These are phyloP conservation scores for Tryphoninae sp. DNA, from an alignment of 2,888 invertebrate species.

Conservation along the genomic window DNA sequence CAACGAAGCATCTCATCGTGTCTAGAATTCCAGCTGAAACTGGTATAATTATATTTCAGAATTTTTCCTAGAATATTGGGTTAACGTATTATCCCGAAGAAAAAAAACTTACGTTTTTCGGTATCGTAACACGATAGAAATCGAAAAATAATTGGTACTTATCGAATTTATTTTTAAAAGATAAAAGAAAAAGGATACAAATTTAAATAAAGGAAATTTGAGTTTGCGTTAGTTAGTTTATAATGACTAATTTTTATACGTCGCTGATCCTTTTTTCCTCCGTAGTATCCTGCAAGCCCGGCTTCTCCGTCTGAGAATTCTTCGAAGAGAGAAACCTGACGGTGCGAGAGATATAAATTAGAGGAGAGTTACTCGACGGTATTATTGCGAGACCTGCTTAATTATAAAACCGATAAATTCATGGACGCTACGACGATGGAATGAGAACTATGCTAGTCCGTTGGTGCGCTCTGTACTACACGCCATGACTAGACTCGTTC, in stretches of 20 bases:
- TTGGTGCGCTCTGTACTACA: conserved; percentile 7
- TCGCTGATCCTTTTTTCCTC: conserved; percentile 24
- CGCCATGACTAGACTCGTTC: conserved; percentile 47
- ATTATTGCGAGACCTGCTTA: conserved; percentile 73
- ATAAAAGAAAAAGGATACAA: neutral
- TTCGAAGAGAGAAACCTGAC: conserved; percentile 15
- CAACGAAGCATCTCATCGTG: conserved; percentile 27
- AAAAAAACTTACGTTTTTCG: neutral
- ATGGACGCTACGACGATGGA: conserved; percentile 65
- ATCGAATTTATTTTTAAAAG: too few species aligned
- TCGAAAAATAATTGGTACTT: too few species aligned
- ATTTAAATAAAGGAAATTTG: neutral
- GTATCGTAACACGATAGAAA: neutral
- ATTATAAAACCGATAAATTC: conserved; percentile 80
- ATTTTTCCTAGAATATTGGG: neutral
- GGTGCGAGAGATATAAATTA: conserved; percentile 74
- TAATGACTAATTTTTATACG: conserved; percentile 7
- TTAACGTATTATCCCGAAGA: neutral
- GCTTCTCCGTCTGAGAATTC: conserved; percentile 11
- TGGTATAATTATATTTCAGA: conserved; percentile 14
- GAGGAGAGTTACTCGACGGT: conserved; percentile 70
- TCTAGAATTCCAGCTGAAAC: conserved; percentile 30
- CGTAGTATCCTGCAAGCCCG: conserved; percentile 1
- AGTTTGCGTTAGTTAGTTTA: neutral
- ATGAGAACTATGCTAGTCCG: conserved; percentile 43